A percentile compares a stretch with the other conserved stretches of the same genome.
phyloP scores from a whole-genome alignment of 2,888 invertebrate genomes.

The Erebia ligea region DNA sequence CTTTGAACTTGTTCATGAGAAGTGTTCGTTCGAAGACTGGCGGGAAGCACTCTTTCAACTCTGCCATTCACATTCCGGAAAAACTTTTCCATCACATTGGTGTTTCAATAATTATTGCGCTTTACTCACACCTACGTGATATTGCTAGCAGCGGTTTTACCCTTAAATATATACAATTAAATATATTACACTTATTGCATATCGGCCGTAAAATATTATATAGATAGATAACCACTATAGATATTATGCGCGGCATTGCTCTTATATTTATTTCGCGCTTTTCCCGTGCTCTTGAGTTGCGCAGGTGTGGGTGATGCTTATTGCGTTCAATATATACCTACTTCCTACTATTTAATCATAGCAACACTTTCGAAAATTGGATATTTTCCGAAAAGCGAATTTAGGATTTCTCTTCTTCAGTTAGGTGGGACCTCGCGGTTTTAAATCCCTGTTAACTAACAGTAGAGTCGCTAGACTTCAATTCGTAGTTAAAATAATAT shows the following conservation, averaged over 20 bases:
- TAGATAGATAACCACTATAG: not conserved
- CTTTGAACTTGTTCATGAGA: slow-evolving; percentile 17
- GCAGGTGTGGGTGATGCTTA: slow-evolving; percentile 23
- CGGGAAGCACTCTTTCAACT: slow-evolving; percentile 13
- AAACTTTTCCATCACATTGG: not conserved
- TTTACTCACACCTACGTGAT: slow-evolving; percentile 26
- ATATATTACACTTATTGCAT: slow-evolving; percentile 5
- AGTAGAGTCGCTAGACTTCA: slow-evolving; percentile 80
- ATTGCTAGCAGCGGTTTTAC: slow-evolving; percentile 11
- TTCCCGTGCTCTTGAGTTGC: not conserved
- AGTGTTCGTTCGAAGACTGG: slow-evolving; percentile 18
- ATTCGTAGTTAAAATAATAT: slow-evolving; percentile 64
- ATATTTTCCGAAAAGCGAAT: slow-evolving; percentile 23
- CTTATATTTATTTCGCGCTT: slow-evolving; percentile 16
- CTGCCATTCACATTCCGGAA: slow-evolving; percentile 22
- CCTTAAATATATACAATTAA: not conserved
- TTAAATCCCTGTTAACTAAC: slow-evolving; percentile 53
- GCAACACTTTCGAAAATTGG: slow-evolving; percentile 29
- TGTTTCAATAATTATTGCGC: not conserved
- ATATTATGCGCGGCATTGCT: slow-evolving; percentile 10
- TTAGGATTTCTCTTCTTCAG: slow-evolving; percentile 25
- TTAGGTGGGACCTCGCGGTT: slow-evolving; percentile 31
- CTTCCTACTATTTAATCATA: not conserved
- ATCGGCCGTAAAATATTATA: slow-evolving; percentile 15
- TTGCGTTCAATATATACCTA: slow-evolving; percentile 4